Conservation (phyloP, 2,113 vertebrate species). For the Xiphias gladius region DNA sequence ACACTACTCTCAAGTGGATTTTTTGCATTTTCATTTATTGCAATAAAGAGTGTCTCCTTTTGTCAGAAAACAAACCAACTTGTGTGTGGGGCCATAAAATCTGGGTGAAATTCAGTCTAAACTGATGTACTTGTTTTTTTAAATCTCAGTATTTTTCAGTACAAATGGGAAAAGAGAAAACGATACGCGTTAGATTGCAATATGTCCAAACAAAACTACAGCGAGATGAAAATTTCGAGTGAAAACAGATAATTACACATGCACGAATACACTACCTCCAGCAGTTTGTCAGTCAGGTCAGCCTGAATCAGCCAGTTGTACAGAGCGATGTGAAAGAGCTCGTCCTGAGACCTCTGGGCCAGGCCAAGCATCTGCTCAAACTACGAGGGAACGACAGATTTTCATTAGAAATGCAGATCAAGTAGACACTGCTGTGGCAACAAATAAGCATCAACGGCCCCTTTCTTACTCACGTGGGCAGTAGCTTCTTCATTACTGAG, state of each 20-base stretch:
- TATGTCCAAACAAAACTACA: neutral
- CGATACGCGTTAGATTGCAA: neutral
- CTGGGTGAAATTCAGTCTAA: neutral
- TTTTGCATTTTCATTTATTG: too few species aligned
- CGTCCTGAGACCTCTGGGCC: conserved; percentile 94
- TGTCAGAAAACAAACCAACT: neutral
- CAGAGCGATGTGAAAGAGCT: conserved; percentile 96
- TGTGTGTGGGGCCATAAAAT: neutral
- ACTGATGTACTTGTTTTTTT: too few species aligned
- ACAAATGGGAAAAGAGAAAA: neutral
- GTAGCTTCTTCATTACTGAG: conserved; percentile 98
- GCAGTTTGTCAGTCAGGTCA: conserved; percentile 93
- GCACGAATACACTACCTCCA: conserved; percentile 87
- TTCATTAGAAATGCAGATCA: conserved; percentile 26
- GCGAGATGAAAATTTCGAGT: neutral
- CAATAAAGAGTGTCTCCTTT: neutral
- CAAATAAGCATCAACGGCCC: neutral
- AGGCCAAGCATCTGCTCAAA: conserved; percentile 96
- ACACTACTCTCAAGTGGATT: too few species aligned
- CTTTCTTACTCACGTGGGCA: conserved; percentile 89
- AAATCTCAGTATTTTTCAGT: neutral
- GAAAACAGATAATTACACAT: neutral
- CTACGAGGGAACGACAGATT: conserved; percentile 74
- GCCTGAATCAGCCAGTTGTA: conserved; percentile 98
- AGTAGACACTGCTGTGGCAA: neutral